A percentile compares a stretch with the other conserved stretches of the same genome.
Evolutionary conservation across 2,113 vertebrate species (phyloP).

Genomic region (Romanogobio albipinnatus): DNA sequence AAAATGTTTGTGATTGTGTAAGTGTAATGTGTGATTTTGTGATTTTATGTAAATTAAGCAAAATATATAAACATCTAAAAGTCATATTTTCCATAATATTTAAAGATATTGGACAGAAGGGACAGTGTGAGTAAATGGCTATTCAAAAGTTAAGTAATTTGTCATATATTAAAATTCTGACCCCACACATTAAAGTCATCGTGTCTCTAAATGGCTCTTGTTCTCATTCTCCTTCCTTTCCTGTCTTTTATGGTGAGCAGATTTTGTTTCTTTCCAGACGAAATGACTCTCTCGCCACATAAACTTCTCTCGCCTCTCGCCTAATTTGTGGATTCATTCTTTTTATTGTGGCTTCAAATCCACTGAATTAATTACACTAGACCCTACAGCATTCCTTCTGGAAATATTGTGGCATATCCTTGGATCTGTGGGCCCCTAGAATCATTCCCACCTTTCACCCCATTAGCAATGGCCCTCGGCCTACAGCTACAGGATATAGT

Average conservation of each 20-base stretch:
- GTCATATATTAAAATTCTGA: too few species aligned
- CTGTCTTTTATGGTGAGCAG: not conserved
- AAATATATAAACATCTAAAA: not conserved
- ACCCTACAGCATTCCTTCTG: not conserved
- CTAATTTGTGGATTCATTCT: not conserved
- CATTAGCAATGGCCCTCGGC: not conserved
- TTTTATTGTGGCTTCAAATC: not conserved
- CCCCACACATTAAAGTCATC: too few species aligned
- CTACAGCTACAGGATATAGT: conserved; percentile 5
- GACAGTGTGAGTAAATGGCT: not conserved
- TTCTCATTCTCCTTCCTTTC: not conserved
- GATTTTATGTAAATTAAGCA: not conserved
- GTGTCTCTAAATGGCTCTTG: not conserved
- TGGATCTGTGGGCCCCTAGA: not conserved
- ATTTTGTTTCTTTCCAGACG: not conserved
- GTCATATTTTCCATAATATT: not conserved
- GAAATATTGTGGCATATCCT: not conserved
- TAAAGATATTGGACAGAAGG: not conserved
- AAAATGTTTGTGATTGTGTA: too few species aligned
- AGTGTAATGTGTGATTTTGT: not conserved
- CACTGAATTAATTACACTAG: not conserved
- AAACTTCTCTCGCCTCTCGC: not conserved
- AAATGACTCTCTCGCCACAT: not conserved
- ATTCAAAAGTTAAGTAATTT: too few species aligned
- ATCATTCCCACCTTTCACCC: conserved; percentile 19